Base-by-base conservation (phyloP, 2,888 invertebrate species). In the Diogma glabrata region DNA sequence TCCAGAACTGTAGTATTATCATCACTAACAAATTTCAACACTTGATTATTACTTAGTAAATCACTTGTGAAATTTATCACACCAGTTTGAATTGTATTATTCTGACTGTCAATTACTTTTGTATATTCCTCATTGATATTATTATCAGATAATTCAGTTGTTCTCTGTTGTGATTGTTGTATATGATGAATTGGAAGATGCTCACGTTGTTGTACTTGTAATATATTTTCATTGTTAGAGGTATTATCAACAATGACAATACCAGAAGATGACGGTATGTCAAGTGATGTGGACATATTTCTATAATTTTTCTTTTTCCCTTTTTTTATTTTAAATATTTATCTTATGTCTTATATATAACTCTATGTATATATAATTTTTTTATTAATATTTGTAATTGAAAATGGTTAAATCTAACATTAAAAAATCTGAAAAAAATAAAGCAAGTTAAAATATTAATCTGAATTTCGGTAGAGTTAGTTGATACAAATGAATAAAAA, bases 11-110 rank as follows among this genome's bases (percentile, higher is more conserved):
- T 59, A 4, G 64, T 64, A 51, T 65, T 67, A 56, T 68, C 67
- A 19, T 66, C 63, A 19, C 63, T 66, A 14, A 68, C 66, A 56
- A 70, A 66, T 59, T 69, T 69, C 36, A 68, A 67, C 49, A 69
- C 67, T 57, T 69, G 69, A 17, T 55, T 43, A 40, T 66, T 67
- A 60, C 67, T 69, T 4, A 67, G 57, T 47, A 67, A 55, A 54
- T 68, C 67, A 52, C 60, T 63, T 26, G 50, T 51, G 23, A 58
- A 38, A 53, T 55, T 57, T 20, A 57, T 58, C 36, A 57, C 55
- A 54, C 53, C 52, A 14, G 53, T 40, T 47, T 49, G 46, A 24
- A 46, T 59, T 60, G 53, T 55, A 54, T 40, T 53, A 51, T 51
- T 52, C 14, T 54, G 43, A 14, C 55, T 53, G 24, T 55, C 57